Evolutionary conservation across 1,140 invertebrate species (phyloP), one percentile per base, ranked within the genome.

Genomic region (Ericerus pela): DNA sequence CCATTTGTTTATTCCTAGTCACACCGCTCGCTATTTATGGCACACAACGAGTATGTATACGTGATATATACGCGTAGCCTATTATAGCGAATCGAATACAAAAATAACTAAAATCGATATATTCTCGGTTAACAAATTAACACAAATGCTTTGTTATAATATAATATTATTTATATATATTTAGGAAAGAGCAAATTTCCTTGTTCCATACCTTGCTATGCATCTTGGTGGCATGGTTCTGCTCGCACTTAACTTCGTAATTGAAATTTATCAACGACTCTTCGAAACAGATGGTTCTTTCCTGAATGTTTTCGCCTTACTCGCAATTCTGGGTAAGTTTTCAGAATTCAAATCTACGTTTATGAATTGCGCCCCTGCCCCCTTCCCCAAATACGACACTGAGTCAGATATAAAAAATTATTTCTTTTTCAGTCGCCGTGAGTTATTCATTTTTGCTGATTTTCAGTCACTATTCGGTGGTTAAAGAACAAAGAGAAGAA

Each of bases 401-500:
- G 30, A 33, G 8, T 33, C 30, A 10, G n/a, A 33, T n/a, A 33
- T n/a, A 33, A 33, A 33, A 33, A 33, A 33, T 33, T 33, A 41
- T 3, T 47, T 47, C 4, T 47, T 18, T 47, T 47, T 22, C 41
- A 47, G 41, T 16, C 4, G 4, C 20, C 8, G 41, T 47, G 22
- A 8, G 8, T 3, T 47, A 47, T 24, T 47, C 41, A 22, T 47
- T 47, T 47, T 47, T 47, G 41, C 20, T 47, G 20, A 14, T 47
- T 14, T 47, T 47, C 41, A 47, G 41, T 16, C 26, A 47, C 41
- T 47, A 47, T 14, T 24, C 41, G 3, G 26, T 24, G 41, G 22
- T 47, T 8, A 47, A 47, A 47, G 8, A 20, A 24, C 41, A 47
- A 24, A 47, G 41, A 47, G 41, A 47, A 47, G 41, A 47, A 47